Evolutionary conservation across 2,113 vertebrate species (phyloP).

Genomic region (Oreochromis spilurus): DNA sequence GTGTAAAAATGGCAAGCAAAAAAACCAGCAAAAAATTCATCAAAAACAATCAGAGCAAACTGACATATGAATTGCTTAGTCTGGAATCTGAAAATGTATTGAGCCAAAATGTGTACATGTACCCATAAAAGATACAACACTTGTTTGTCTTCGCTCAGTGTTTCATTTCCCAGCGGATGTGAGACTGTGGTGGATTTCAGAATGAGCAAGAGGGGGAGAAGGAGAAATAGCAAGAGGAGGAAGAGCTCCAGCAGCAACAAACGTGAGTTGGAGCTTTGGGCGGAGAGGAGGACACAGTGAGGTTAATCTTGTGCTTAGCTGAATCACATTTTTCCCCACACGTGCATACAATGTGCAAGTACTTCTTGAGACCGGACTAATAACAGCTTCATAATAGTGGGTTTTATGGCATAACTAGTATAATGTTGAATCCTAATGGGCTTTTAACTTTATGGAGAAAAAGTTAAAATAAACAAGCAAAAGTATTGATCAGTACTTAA

Average conservation of each 20-base stretch:
- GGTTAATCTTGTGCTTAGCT: slow-evolving; percentile 54
- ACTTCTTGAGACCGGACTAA: not conserved
- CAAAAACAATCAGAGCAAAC: not conserved
- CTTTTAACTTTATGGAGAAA: not conserved
- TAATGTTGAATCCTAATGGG: not conserved
- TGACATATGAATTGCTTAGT: not conserved
- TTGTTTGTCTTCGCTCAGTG: not conserved
- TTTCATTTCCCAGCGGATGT: not conserved
- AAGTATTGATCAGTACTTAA: not conserved
- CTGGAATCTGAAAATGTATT: not conserved
- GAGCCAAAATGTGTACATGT: not conserved
- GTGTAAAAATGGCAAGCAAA: not conserved
- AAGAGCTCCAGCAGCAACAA: slow-evolving; percentile 78
- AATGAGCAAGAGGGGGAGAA: slow-evolving; percentile 82
- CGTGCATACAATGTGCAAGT: not conserved
- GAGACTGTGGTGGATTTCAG: not conserved
- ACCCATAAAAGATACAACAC: not conserved
- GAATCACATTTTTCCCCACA: slow-evolving; percentile 47
- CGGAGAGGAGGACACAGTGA: not conserved
- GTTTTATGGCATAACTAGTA: not conserved
- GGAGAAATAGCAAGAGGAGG: slow-evolving; percentile 78
- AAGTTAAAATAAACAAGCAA: not conserved
- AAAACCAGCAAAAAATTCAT: not conserved
- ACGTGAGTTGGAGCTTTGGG: slow-evolving; percentile 69
- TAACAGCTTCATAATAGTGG: not conserved